Base-by-base conservation (phyloP, 2,113 vertebrate genomes). In the Campylomormyrus tamandua region DNA sequence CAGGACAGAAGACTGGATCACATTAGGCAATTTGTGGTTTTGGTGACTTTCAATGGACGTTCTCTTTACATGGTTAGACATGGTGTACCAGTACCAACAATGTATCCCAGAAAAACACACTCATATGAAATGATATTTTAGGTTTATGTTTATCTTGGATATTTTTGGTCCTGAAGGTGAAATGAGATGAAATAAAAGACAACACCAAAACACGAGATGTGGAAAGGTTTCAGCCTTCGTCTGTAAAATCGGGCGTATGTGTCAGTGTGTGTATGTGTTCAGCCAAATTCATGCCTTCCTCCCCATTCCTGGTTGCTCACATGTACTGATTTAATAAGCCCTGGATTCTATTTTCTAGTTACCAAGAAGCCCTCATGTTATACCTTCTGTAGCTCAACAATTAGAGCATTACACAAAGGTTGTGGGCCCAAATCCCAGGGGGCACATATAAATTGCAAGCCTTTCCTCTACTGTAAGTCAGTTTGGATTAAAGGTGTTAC, bases 81-180 rank as follows among this genome's bases (percentile, higher is more conserved):
- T 84, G 39, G 8, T 46, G 24, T n/a, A 42, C 13, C 74, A 48
- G 42, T 24, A 84, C 24, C 42, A 45, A 84, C 83, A 45, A 46
- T n/a, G 42, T 17, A n/a, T 84, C 83, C 83, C 83, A 84, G 83
- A 84, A 84, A 84, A 84, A 49, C 83, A 84, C 10, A 84, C 24
- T 84, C 46, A 84, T 11, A 49, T 48, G 46, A 84, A 84, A 84
- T 49, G 39, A 27, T 84, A 46, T 84, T 42, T 84, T 45, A 48
- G 45, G 42, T 84, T 17, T 49, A 9, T 45, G 42, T n/a, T 49
- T 84, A 46, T 49, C 21, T 84, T 84, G 46, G 83, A n/a, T 45
- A 24, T 24, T 27, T 84, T 24, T 84, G 80, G 31, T 27, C 17
- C 83, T 84, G 45, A 48, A 84, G 45, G 83, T 46, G 45, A 46